A percentile compares a stretch with the other conserved stretches of the same genome.
Evolutionary conservation across 2,113 vertebrate genomes (phyloP).

Genomic region (Microcebus lehilahytsara): DNA sequence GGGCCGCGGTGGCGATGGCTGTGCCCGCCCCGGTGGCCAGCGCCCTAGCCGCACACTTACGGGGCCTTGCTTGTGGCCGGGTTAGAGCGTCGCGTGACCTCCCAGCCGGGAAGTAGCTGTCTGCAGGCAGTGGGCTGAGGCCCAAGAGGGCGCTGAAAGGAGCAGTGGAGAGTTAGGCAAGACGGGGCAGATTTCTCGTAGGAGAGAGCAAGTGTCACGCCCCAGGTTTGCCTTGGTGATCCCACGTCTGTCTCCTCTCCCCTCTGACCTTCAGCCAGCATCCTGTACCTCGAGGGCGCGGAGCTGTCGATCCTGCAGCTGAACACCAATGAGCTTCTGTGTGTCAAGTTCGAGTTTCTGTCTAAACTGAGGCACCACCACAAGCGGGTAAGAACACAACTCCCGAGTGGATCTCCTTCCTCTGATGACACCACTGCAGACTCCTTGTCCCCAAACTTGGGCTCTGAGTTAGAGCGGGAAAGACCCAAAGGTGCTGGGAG

Average conservation of each 20-base stretch:
- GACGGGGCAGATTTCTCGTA: background rate
- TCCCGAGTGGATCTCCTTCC: background rate
- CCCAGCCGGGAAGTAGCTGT: background rate
- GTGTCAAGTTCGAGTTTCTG: slow-evolving; percentile 83
- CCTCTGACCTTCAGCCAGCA: slow-evolving; percentile 78
- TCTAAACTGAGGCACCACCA: slow-evolving; percentile 74
- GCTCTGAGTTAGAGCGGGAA: background rate
- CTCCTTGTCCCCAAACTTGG: background rate
- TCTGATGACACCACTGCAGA: too few species aligned
- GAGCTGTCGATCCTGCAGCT: slow-evolving; percentile 83
- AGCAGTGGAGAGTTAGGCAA: background rate
- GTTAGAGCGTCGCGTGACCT: background rate
- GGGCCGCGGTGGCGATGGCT: too few species aligned
- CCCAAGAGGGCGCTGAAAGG: background rate
- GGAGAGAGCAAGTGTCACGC: background rate
- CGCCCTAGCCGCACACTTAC: background rate
- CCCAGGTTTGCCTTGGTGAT: background rate
- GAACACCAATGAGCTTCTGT: slow-evolving; percentile 79
- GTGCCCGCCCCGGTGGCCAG: background rate
- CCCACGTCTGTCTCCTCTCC: background rate
- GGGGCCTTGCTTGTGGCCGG: background rate
- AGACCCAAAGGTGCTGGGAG: background rate
- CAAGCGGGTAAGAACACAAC: slow-evolving; percentile 78
- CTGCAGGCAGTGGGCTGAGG: background rate
- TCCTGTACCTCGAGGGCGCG: slow-evolving; percentile 79